phyloP scores from a whole-genome alignment of 2,888 invertebrate species.

The Pharmacophagus antenor region DNA sequence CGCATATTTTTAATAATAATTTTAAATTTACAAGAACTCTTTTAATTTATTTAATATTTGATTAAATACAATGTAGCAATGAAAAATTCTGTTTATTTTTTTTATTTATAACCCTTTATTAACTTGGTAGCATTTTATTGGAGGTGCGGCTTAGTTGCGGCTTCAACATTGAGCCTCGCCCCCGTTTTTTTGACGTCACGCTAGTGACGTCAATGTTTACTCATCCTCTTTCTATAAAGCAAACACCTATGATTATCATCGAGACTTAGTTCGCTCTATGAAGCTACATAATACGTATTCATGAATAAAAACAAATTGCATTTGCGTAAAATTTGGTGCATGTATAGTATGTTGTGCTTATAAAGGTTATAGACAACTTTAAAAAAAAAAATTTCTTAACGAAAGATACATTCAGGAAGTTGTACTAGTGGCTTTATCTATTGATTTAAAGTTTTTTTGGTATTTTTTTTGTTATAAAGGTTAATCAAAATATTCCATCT shows the following conservation, averaged over 20 bases:
- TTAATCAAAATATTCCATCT: too few species aligned
- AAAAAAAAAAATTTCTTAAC: not conserved
- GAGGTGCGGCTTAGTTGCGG: conserved; percentile 17
- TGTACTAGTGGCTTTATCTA: too few species aligned
- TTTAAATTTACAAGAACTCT: too few species aligned
- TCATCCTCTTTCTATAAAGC: conserved; percentile 38
- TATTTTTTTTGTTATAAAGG: too few species aligned
- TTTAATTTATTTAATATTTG: too few species aligned
- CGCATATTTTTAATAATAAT: too few species aligned
- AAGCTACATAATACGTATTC: not conserved
- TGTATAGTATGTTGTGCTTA: not conserved
- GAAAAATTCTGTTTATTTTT: not conserved
- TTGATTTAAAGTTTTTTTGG: too few species aligned
- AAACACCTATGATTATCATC: conserved; percentile 4
- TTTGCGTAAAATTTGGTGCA: not conserved
- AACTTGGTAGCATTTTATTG: not conserved
- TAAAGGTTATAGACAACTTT: too few species aligned
- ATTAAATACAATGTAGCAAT: too few species aligned
- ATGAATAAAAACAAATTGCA: conserved; percentile 24
- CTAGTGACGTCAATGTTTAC: conserved; percentile 66
- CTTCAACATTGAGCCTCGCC: conserved; percentile 24
- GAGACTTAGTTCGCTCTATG: conserved; percentile 7
- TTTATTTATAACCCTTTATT: not conserved
- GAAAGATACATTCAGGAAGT: too few species aligned
- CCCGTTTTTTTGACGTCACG: conserved; percentile 61